Evolutionary conservation across 1,140 invertebrate species (phyloP).

Genomic region (silkworm (Bombyx mori)): ASM3026992v2 NC_085115.1:639501-640000

Average conservation of each 20-base stretch:
- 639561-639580: too few species aligned
- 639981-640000: constrained; percentile 9
- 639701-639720: not conserved
- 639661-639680: constrained; percentile 11
- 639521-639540: too few species aligned
- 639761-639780: not conserved
- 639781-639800: not conserved
- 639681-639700: not conserved
- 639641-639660: constrained; percentile 29
- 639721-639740: not conserved
- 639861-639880: constrained; percentile 4
- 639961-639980: constrained; percentile 14
- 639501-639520: too few species aligned
- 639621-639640: constrained; percentile 20
- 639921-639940: constrained; percentile 23
- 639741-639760: constrained; percentile 1
- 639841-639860: not conserved
- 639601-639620: constrained; percentile 18
- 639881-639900: constrained; percentile 20
- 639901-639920: constrained; percentile 11
- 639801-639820: too few species aligned
- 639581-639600: constrained; percentile 11
- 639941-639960: constrained; percentile 24
- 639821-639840: too few species aligned
- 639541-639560: too few species aligned